Evolutionary conservation across 2,113 vertebrate genomes (phyloP).

Genomic region (Chelonoidis abingdonii): DNA sequence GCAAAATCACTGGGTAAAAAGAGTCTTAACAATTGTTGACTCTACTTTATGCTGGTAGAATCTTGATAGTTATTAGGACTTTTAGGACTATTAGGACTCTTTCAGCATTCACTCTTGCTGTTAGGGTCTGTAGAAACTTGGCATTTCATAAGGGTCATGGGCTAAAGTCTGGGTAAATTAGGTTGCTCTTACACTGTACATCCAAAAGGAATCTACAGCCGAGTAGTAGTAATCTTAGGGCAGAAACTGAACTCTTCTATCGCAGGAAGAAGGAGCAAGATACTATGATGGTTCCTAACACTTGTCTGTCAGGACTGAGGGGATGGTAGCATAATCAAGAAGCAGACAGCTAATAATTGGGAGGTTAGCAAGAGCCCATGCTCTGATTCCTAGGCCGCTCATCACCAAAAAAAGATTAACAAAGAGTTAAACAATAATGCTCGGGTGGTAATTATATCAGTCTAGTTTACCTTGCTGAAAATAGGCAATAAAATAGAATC

Average conservation of each 20-base stretch:
- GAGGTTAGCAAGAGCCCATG: not conserved
- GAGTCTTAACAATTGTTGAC: not conserved
- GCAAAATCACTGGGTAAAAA: not conserved
- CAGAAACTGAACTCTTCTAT: not conserved
- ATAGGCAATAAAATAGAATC: conserved; percentile 65
- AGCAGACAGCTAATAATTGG: not conserved
- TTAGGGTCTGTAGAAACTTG: not conserved
- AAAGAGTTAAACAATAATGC: conserved; percentile 62
- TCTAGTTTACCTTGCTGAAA: conserved; percentile 47
- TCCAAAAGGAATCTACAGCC: not conserved
- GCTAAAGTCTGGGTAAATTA: not conserved
- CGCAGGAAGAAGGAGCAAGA: not conserved
- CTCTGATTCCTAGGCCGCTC: conserved; percentile 27
- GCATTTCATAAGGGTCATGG: not conserved
- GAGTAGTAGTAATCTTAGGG: not conserved
- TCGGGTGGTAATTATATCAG: conserved; percentile 57
- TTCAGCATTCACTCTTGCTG: not conserved
- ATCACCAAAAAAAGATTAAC: conserved; percentile 20
- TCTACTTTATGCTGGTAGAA: not conserved
- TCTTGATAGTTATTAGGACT: not conserved
- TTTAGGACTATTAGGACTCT: not conserved
- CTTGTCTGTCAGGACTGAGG: not conserved
- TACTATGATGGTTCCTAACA: not conserved
- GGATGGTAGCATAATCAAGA: not conserved
- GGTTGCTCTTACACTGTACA: not conserved